These are phyloP conservation scores for Ibidorhyncha struthersii DNA, from an alignment of 2,113 vertebrate genomes.

Conservation along the genomic window DNA sequence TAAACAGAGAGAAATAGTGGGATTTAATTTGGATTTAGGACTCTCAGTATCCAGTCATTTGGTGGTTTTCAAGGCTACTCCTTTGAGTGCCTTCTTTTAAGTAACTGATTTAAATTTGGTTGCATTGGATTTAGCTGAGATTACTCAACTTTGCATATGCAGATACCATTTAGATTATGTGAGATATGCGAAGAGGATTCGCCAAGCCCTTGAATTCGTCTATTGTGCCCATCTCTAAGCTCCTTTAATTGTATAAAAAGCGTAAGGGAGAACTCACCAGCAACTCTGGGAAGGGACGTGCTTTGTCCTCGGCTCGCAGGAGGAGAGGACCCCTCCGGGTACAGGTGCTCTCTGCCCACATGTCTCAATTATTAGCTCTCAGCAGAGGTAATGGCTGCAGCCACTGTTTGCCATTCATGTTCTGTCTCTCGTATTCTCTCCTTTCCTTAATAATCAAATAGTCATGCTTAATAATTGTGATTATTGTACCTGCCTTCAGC, in stretches of 20 bases:
- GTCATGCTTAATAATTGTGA: neutral
- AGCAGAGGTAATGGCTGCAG: neutral
- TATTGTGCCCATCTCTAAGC: neutral
- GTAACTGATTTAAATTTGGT: conserved; percentile 6
- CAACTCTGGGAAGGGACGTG: neutral
- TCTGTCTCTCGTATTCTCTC: neutral
- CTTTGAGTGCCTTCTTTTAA: conserved; percentile 1
- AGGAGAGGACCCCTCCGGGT: neutral
- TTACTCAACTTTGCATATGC: conserved; percentile 16
- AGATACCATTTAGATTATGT: neutral
- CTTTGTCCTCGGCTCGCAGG: neutral
- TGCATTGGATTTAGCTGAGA: conserved; percentile 27
- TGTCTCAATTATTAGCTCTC: neutral
- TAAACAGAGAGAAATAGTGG: conserved; percentile 35
- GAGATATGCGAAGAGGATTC: neutral
- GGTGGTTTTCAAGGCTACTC: neutral
- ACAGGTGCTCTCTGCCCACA: neutral
- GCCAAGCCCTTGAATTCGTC: neutral
- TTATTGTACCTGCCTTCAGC: neutral
- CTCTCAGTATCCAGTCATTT: neutral
- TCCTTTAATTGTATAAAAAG: neutral
- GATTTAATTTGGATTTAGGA: neutral
- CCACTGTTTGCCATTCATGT: neutral
- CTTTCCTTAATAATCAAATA: neutral
- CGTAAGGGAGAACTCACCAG: neutral